Evolutionary conservation across 1,140 invertebrate genomes (phyloP), one percentile per base, ranked within the genome.

Genomic region (Tribolium castaneum): DNA sequence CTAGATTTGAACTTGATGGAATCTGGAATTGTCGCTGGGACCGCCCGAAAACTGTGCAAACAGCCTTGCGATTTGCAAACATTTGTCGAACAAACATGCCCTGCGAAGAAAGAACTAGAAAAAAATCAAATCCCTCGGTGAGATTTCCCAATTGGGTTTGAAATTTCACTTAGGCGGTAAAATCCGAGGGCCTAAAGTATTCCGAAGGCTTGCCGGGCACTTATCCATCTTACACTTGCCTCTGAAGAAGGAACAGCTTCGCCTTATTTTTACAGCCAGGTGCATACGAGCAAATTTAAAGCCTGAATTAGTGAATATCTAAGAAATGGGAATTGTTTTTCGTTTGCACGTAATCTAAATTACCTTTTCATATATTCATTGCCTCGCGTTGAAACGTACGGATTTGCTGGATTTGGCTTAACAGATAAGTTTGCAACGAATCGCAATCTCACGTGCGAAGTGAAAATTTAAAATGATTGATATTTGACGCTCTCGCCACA

Each of bases 131-230:
- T 66, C 59, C 59, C 59, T 66, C 14, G 12, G 9, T 35, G 30
- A 66, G 59, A 66, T 66, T 66, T 66, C 59, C 59, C 59, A 66
- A 66, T 66, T 66, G 59, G 59, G 59, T 66, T 66, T 66, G 59
- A 66, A 66, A 66, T 66, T 66, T 66, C 59, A 66, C 59, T 66
- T 66, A 66, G 59, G 59, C 59, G 59, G 59, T 66, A 66, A 66
- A 66, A 66, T 66, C 59, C 59, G 3, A 12, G 10, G 19, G 59
- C 25, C 59, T 66, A 66, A 66, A 66, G 59, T 66, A 66, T 66
- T 30, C 59, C n/a, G 59, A 35, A 66, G 54, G 54, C 54, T 59
- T 59, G 14, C 54, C 54, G 30, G 30, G 59, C 59, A 66, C 59
- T 66, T 66, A 66, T 66, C 59, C 59, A 66, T 66, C 59, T 66